phyloP scores from a whole-genome alignment of 2,113 vertebrate species.

The Cervus canadensis region DNA sequence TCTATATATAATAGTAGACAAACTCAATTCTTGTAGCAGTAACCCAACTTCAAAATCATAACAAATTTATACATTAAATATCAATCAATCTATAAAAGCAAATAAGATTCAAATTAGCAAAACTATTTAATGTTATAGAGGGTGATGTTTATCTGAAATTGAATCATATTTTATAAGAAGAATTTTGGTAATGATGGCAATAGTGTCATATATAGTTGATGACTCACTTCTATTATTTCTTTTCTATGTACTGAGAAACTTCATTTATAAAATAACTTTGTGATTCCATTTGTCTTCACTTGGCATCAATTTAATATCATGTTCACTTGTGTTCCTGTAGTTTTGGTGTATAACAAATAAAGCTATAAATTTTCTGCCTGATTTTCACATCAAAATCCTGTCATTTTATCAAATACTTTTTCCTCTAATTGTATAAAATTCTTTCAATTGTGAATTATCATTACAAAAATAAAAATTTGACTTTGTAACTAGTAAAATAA shows the following conservation, averaged over 20 bases:
- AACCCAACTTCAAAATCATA: neutral
- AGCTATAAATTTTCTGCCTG: neutral
- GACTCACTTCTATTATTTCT: neutral
- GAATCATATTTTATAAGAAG: neutral
- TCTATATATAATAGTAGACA: neutral
- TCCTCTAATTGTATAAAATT: neutral
- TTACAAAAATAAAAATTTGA: neutral
- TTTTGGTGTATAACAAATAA: neutral
- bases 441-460: neutral
- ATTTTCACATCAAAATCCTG: neutral
- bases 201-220: neutral
- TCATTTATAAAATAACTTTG: neutral
- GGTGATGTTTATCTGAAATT: neutral
- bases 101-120: neutral
- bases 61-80: neutral
- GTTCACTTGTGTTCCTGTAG: neutral
- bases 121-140: neutral
- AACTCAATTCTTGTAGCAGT: neutral
- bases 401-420: neutral
- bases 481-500: neutral
- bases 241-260: neutral
- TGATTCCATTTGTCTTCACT: neutral
- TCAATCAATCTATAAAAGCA: neutral
- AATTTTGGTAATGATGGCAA: neutral
- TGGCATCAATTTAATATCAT: neutral